Conservation (phyloP, 2,797 vertebrate species). For the Chelonia mydas region DNA sequence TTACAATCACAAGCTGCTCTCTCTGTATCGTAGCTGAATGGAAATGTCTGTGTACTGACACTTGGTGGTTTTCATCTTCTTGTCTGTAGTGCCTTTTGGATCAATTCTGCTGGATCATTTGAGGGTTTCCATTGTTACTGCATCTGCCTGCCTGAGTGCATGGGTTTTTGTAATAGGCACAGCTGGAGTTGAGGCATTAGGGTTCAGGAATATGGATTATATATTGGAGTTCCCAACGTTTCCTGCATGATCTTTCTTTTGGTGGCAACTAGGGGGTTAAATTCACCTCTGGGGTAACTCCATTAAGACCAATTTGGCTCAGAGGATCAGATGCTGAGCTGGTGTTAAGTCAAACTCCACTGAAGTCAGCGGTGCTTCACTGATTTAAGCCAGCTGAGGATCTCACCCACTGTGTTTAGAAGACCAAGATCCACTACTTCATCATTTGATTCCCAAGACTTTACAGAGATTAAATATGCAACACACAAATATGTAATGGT, state of each 20-base stretch:
- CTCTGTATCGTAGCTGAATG: background rate
- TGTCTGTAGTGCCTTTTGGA: background rate
- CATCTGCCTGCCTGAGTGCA: fast-evolving
- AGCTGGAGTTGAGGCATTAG: background rate
- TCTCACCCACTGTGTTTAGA: background rate
- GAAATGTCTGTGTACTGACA: background rate
- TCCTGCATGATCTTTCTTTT: background rate
- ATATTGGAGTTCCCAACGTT: background rate
- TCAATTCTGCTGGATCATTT: background rate
- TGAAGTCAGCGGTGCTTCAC: background rate
- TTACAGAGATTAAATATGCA: background rate
- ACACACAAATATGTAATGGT: background rate
- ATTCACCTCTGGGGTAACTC: background rate
- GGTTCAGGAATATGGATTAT: background rate
- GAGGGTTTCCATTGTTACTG: background rate
- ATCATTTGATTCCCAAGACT: background rate
- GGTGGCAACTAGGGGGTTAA: background rate
- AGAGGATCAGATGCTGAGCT: background rate
- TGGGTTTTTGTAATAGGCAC: background rate
- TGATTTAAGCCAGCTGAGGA: background rate
- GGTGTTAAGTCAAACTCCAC: background rate
- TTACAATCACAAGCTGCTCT: conserved; percentile 21
- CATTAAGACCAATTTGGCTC: background rate
- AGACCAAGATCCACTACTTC: background rate
- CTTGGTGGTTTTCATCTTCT: background rate